These are phyloP conservation scores for Tyria jacobaeae DNA, from an alignment of 2,888 invertebrate species.

Conservation along the genomic window DNA sequence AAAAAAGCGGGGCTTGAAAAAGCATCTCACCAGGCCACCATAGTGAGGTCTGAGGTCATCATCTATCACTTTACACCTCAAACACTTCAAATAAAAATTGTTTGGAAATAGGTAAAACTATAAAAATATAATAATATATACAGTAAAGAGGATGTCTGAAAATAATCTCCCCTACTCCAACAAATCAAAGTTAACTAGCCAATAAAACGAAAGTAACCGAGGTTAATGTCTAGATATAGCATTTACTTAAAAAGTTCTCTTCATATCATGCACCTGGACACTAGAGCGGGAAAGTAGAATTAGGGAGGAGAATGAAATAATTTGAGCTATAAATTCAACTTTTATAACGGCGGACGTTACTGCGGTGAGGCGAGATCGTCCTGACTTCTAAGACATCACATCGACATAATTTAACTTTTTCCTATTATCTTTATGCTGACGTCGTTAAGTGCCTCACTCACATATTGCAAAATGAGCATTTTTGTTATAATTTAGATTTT, in stretches of 20 bases:
- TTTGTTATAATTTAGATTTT: constrained; percentile 66
- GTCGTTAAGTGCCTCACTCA: constrained; percentile 75
- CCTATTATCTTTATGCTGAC: constrained; percentile 86
- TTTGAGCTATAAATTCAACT: constrained; percentile 83
- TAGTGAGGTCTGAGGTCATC: no score
- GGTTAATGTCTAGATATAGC: constrained; percentile 62
- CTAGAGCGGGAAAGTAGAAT: constrained; percentile 71
- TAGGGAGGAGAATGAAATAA: constrained; percentile 80
- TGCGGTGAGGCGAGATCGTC: constrained; percentile 49
- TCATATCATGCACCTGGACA: constrained; percentile 81
- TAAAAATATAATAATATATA: constrained; percentile 15
- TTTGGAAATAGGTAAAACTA: no score
- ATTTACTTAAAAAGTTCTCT: constrained; percentile 70
- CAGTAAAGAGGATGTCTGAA: constrained; percentile 30
- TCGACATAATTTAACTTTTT: constrained; percentile 86
- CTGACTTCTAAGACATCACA: constrained; percentile 68
- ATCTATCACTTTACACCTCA: no score
- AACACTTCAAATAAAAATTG: no score
- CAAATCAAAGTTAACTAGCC: constrained; percentile 71
- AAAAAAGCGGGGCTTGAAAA: no score
- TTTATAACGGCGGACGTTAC: constrained; percentile 75
- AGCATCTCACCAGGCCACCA: no score
- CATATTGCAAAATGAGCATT: constrained; percentile 72
- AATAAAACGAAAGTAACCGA: constrained; percentile 69
- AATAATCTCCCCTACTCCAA: constrained; percentile 54